Conservation (phyloP, 2,888 invertebrate species). For the Lasioglossum figueresi region DNA sequence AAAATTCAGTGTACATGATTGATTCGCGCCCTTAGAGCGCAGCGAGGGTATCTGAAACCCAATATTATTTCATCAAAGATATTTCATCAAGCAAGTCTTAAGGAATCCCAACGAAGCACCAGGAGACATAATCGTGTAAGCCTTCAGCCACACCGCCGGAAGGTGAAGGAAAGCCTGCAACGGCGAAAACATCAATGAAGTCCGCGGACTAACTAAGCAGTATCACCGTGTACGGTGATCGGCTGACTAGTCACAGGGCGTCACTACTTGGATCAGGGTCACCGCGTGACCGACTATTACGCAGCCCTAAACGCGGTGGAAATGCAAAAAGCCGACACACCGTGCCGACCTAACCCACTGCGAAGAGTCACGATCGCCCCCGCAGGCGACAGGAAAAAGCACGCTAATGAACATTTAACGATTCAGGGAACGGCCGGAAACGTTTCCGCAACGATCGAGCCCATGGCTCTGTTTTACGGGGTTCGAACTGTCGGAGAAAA, state of each 20-base stretch:
- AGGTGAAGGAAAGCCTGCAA: neutral
- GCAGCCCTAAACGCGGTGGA: slow-evolving; percentile 51
- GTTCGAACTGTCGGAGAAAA: neutral
- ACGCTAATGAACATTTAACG: slow-evolving; percentile 8
- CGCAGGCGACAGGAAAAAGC: neutral
- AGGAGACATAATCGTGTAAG: neutral
- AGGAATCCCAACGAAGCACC: neutral
- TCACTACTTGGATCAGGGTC: slow-evolving; percentile 53
- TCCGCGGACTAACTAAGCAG: neutral
- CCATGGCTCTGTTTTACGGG: neutral
- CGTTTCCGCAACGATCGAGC: neutral
- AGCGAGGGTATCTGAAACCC: too few relatives aligned
- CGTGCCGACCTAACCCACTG: slow-evolving; percentile 61
- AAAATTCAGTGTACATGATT: neutral
- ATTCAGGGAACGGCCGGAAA: neutral
- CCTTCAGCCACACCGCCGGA: neutral
- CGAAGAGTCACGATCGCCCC: slow-evolving; percentile 4
- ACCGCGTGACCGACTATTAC: slow-evolving; percentile 42
- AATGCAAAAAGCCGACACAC: slow-evolving; percentile 55
- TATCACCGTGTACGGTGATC: neutral
- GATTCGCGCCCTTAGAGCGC: too few relatives aligned
- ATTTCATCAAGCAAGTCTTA: neutral
- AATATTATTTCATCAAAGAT: too few relatives aligned
- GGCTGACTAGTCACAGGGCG: slow-evolving; percentile 42
- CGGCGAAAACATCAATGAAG: neutral